A percentile compares a stretch with the other conserved stretches of the same genome.
Conservation (phyloP, 2,888 invertebrate genomes). For the Yponomeuta evonymella region DNA sequence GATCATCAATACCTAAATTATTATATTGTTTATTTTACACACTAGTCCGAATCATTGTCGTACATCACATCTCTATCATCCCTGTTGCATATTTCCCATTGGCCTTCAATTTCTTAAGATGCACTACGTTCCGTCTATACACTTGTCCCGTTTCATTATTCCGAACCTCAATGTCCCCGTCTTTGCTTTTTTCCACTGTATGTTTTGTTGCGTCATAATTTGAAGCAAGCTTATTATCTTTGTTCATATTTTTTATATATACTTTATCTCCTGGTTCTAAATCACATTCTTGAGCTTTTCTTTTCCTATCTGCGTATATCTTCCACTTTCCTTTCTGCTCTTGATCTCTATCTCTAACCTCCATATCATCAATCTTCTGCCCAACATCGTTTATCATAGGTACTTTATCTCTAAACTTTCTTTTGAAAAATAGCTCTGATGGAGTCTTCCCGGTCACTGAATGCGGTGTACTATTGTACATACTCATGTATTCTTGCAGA, state of each 20-base stretch:
- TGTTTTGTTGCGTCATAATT: conserved; percentile 12
- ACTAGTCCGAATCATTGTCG: too few relatives aligned
- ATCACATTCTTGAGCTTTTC: conserved; percentile 1
- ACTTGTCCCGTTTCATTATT: conserved; percentile 15
- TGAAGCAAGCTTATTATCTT: conserved; percentile 10
- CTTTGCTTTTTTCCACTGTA: conserved; percentile 5
- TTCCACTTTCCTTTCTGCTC: conserved; percentile 10
- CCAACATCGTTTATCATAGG: too few relatives aligned
- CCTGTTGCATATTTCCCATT: conserved; percentile 5
- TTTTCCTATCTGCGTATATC: conserved; percentile 7
- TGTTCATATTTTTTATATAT: conserved; percentile 14
- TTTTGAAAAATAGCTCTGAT: background rate
- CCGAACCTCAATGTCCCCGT: conserved; percentile 11
- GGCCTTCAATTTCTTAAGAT: conserved; percentile 13
- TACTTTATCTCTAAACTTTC: too few relatives aligned
- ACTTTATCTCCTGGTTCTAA: conserved; percentile 8
- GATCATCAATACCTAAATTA: too few relatives aligned
- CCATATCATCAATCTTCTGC: too few relatives aligned
- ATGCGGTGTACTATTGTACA: conserved; percentile 20
- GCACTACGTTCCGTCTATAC: conserved; percentile 9
- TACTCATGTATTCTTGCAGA: conserved; percentile 20
- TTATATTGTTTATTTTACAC: too few relatives aligned
- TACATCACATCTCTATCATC: background rate
- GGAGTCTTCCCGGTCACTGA: conserved; percentile 15
- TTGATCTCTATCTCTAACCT: conserved; percentile 1